These are phyloP conservation scores for Leptura quadrifasciata DNA, from an alignment of 2,888 invertebrate species.

Conservation along the genomic window DNA sequence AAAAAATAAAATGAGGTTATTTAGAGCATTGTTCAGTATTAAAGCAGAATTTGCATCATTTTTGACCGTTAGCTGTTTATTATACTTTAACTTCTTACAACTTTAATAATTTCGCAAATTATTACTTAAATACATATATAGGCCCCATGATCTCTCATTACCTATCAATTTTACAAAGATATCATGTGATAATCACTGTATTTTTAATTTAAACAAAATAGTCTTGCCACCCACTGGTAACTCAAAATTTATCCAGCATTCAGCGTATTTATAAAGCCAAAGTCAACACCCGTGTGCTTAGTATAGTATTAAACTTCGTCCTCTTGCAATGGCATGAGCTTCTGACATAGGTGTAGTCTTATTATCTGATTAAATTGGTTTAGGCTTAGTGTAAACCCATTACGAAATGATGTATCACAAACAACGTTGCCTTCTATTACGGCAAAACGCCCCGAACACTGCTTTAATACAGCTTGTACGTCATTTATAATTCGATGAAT, in stretches of 20 bases:
- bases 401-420: slow-evolving; percentile 24
- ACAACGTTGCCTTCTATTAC: slow-evolving; percentile 17
- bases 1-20: no score
- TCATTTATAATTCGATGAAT: slow-evolving; percentile 10
- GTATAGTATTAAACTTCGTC: background rate
- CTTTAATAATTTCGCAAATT: no score
- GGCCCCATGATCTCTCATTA: no score
- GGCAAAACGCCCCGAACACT: slow-evolving; percentile 3
- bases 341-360: slow-evolving; percentile 6
- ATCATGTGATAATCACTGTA: no score
- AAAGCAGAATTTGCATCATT: no score
- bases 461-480: background rate
- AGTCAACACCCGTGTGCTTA: background rate
- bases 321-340: background rate
- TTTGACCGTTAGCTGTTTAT: no score
- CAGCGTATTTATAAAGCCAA: background rate
- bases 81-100: no score
- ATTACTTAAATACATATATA: no score
- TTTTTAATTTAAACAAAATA: no score
- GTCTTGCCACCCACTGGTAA: background rate
- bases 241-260: background rate
- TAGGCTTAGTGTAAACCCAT: slow-evolving; percentile 38
- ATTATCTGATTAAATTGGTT: slow-evolving; percentile 43
- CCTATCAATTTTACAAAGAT: no score
- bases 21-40: no score